Conservation (phyloP, 2,888 invertebrate species). For the Macaria notata region DNA sequence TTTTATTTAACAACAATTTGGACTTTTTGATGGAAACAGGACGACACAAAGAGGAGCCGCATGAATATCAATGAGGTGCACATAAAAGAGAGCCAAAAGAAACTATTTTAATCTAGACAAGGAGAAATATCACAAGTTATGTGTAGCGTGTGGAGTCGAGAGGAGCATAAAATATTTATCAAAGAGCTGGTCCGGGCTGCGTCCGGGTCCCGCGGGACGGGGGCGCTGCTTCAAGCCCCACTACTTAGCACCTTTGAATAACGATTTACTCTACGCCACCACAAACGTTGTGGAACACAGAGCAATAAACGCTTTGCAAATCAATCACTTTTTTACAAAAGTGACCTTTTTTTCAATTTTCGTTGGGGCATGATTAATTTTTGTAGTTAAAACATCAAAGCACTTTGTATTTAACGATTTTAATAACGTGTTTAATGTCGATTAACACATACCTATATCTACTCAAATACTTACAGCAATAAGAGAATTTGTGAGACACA, state of each 20-base stretch:
- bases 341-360: neutral
- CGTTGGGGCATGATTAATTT: neutral
- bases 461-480: too few relatives aligned
- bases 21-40: conserved; percentile 35
- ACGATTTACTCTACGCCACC: conserved; percentile 46
- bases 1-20: conserved; percentile 27
- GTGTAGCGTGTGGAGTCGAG: conserved; percentile 61
- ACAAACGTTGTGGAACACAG: conserved; percentile 31
- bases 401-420: too few relatives aligned
- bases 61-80: conserved; percentile 57
- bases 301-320: conserved; percentile 2
- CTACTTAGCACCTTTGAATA: conserved; percentile 67
- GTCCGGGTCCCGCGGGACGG: conserved; percentile 54
- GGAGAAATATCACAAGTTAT: conserved; percentile 59
- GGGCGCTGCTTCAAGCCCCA: conserved; percentile 47
- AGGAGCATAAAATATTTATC: conserved; percentile 79
- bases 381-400: neutral
- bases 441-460: too few relatives aligned
- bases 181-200: conserved; percentile 70
- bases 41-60: conserved; percentile 43
- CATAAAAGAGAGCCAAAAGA: conserved; percentile 48
- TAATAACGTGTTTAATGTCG: too few relatives aligned
- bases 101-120: conserved; percentile 64
- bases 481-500: conserved; percentile 20
- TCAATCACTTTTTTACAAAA: neutral